Evolutionary conservation across 2,888 invertebrate genomes (phyloP), one percentile per base, ranked within the genome.

Genomic region (Lathronympha strigana): DNA sequence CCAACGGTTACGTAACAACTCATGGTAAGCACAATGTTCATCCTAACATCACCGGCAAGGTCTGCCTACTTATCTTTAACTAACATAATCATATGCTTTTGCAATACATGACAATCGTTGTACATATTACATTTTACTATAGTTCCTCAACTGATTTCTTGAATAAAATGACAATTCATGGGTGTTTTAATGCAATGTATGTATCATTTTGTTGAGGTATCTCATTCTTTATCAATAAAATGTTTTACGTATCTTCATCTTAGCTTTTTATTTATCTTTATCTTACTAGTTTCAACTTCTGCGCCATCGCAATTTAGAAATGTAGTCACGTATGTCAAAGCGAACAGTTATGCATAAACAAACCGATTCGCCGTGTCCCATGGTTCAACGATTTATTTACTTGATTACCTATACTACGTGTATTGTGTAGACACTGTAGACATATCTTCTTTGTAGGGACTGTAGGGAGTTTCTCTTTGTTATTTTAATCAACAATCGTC

Each of bases 321-420:
- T 51, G 58, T 45, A 64, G 63, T 64, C 63, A 64, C 58, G 63
- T 63, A 51, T 51, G 45, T 45, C 49, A 47, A 38, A 9, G 49
- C 58, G 51, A 31, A 64, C 63, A 64, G 58, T 58, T 64, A 64
- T 58, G 58, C 50, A 51, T 64, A 64, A 51, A 58, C 31, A 58
- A 64, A 51, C 58, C 33, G 63, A 63, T 64, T 58, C 63, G 51
- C 63, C 51, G 43, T 58, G 63, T 51, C 63, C 63, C 49, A 51
- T 36, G 25, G 51, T 51, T 50, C 43, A 58, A 51, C 58, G 63
- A 51, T 58, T 58, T 43, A 25, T 63, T 31, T 45, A 31, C 43
- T 43, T 43, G 31, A 45, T 33, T n/a, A n/a, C n/a, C n/a, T n/a
- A 53, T 49, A 55, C 43, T 23, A 19, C 38, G 49, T 40, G 21